Percentiles rank a stretch among this genome's conserved stretches.
These are phyloP conservation scores for Turdus rufiventris DNA, from an alignment of 2,113 vertebrate genomes.

Conservation along the genomic window DNA sequence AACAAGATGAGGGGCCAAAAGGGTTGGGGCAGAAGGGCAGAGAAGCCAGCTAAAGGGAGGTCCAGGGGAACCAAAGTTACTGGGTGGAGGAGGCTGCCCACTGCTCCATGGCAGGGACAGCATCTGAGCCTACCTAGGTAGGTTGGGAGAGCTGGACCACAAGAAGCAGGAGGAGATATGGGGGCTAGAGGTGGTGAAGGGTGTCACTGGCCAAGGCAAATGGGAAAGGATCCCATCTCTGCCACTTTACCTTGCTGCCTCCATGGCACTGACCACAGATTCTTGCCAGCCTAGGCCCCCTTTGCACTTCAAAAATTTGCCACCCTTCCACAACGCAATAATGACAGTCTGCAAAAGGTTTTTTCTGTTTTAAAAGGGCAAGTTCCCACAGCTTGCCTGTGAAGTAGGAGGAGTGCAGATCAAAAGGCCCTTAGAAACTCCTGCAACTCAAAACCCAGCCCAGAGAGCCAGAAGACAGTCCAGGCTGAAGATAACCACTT, in stretches of 20 bases:
- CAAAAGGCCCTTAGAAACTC: neutral
- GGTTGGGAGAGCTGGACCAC: neutral
- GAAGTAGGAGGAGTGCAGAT: neutral
- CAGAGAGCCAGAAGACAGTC: neutral
- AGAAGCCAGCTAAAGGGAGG: neutral
- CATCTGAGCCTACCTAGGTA: neutral
- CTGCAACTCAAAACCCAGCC: neutral
- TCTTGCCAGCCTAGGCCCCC: neutral
- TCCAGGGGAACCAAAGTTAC: neutral
- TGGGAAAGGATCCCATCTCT: neutral
- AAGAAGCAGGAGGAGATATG: neutral
- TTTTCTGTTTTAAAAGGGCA: neutral
- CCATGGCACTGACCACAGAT: neutral
- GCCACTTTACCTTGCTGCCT: rapidly evolving
- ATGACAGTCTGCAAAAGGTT: neutral
- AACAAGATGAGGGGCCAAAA: neutral
- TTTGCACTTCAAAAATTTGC: neutral
- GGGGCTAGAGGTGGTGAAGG: neutral
- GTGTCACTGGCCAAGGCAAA: neutral
- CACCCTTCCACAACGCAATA: neutral
- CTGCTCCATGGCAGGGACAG: neutral
- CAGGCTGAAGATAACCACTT: neutral
- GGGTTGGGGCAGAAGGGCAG: neutral
- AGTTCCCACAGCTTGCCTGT: neutral
- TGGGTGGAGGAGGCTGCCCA: neutral